A percentile compares a stretch with the other conserved stretches of the same genome.
Evolutionary conservation across 2,797 vertebrate genomes (phyloP).

Genomic region (Sebastes glaucus): DNA sequence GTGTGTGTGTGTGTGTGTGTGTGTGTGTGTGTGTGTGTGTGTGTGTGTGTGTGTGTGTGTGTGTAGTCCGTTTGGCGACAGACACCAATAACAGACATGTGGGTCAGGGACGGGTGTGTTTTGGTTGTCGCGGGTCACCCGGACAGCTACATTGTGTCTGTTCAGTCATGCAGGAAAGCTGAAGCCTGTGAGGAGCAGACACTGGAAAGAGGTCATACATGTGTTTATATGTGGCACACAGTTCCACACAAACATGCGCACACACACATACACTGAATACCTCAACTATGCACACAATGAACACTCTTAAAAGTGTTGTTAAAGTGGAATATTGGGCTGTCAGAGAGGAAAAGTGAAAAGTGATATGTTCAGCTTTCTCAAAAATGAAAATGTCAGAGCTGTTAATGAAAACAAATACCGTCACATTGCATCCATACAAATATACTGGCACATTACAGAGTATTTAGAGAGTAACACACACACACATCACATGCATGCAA

Average conservation of each 20-base stretch:
- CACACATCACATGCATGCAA: neutral
- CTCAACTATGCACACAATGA: constrained; percentile 17
- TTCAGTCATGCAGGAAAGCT: constrained; percentile 61
- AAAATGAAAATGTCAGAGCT: constrained; percentile 55
- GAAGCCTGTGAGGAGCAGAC: constrained; percentile 35
- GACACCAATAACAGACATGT: constrained; percentile 61
- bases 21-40: neutral
- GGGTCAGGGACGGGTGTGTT: constrained; percentile 55
- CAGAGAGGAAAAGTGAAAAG: constrained; percentile 7
- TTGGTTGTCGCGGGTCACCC: constrained; percentile 24
- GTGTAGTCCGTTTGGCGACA: constrained; percentile 9
- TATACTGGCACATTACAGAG: neutral
- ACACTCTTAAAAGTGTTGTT: neutral
- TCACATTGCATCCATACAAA: constrained; percentile 10
- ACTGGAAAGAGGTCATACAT: constrained; percentile 47
- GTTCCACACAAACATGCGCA: neutral
- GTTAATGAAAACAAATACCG: constrained; percentile 39
- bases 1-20: constrained; percentile 7
- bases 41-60: constrained; percentile 13
- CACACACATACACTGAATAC: neutral
- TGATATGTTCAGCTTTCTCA: constrained; percentile 12
- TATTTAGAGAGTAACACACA: constrained; percentile 7
- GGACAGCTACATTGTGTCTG: constrained; percentile 52
- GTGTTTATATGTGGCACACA: constrained; percentile 18
- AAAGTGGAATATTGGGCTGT: constrained; percentile 30